Evolutionary conservation across 2,113 vertebrate species (phyloP).

Genomic region (Noturus placidus): DNA sequence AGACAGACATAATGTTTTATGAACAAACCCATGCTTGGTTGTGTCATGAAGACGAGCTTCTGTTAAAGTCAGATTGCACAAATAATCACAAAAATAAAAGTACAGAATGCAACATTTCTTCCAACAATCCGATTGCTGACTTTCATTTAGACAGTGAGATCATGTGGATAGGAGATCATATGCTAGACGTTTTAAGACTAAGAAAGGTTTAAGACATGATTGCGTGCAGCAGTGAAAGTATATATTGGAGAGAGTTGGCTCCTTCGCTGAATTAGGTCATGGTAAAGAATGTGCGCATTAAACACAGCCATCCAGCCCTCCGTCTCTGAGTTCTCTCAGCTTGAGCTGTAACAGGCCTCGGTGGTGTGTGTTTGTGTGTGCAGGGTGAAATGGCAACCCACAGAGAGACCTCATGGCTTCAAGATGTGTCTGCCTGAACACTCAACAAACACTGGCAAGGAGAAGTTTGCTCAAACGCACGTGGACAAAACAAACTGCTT

Average conservation of each 20-base stretch:
- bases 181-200: not conserved
- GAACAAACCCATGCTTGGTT: not conserved
- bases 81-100: not conserved
- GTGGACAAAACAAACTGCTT: conserved; percentile 61
- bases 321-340: conserved; percentile 24
- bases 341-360: conserved; percentile 37
- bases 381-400: conserved; percentile 18
- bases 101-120: not conserved
- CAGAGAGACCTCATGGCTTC: conserved; percentile 39
- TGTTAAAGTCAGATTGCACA: not conserved
- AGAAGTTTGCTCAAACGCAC: conserved; percentile 70
- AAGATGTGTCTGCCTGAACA: conserved; percentile 39
- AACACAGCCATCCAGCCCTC: conserved; percentile 30
- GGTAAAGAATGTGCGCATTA: conserved; percentile 39
- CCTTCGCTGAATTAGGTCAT: conserved; percentile 38
- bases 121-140: not conserved
- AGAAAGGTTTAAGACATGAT: not conserved
- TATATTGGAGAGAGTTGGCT: conserved; percentile 23
- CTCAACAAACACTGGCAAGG: conserved; percentile 43
- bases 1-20: not conserved
- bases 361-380: conserved; percentile 24
- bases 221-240: conserved; percentile 11
- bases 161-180: not conserved
- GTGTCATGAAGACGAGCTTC: not conserved
- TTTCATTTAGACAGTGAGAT: not conserved